These are phyloP conservation scores for Papilio glaucus DNA, from an alignment of 1,140 invertebrate species.

Conservation along the genomic window DNA sequence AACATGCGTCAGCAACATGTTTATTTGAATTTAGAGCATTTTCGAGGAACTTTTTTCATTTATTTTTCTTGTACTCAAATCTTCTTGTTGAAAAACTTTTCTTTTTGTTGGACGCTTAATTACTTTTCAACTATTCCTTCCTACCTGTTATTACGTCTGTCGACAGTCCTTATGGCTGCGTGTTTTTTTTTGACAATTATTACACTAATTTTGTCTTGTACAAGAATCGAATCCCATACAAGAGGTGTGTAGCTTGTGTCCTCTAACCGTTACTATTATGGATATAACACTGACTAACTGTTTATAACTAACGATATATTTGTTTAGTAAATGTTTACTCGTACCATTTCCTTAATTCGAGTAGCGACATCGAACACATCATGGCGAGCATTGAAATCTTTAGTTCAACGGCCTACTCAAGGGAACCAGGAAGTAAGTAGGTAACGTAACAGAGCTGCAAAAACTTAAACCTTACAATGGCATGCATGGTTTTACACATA, in stretches of 20 bases:
- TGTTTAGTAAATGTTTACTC: constrained; percentile 2
- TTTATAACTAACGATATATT: constrained; percentile 14
- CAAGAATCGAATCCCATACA: background rate
- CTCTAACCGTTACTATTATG: background rate
- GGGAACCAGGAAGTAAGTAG: constrained; percentile 68
- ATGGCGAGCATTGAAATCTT: constrained; percentile 57
- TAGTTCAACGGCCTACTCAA: constrained; percentile 67
- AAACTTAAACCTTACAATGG: constrained; percentile 54
- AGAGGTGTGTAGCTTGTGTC: background rate
- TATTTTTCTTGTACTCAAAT: too few relatives aligned
- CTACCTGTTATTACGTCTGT: too few relatives aligned
- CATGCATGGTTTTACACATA: constrained; percentile 14
- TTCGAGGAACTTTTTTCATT: too few relatives aligned
- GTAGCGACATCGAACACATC: constrained; percentile 25
- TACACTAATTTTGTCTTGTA: too few relatives aligned
- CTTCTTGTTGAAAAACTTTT: too few relatives aligned
- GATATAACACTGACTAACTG: background rate
- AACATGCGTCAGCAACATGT: too few relatives aligned
- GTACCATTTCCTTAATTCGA: constrained; percentile 30
- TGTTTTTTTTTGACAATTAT: background rate
- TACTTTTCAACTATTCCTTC: too few relatives aligned
- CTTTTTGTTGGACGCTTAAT: too few relatives aligned
- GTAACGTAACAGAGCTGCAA: constrained; percentile 43
- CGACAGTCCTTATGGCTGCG: too few relatives aligned
- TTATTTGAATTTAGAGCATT: too few relatives aligned